Percentiles rank a stretch among this genome's conserved stretches.
phyloP scores from a whole-genome alignment of 2,888 invertebrate genomes.

The Rhopalosiphum nymphaeae region DNA sequence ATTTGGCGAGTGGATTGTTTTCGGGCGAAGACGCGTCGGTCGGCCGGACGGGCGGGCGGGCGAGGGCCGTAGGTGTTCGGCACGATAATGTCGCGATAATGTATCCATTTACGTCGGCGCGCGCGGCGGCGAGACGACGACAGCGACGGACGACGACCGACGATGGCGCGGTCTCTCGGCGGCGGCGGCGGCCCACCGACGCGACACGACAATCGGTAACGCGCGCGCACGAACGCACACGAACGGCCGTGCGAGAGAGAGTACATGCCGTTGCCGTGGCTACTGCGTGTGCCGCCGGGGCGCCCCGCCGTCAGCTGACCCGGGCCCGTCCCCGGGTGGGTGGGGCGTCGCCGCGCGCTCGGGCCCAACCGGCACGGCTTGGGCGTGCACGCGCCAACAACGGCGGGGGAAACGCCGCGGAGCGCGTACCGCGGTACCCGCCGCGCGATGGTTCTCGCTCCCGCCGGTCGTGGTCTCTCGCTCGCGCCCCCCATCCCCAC shows the following conservation, averaged over 20 bases:
- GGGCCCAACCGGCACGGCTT: conserved; percentile 56
- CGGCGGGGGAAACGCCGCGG: not conserved
- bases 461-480: not conserved
- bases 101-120: conserved; percentile 60
- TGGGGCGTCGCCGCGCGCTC: conserved; percentile 37
- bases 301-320: conserved; percentile 61
- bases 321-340: conserved; percentile 61
- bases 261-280: conserved; percentile 64
- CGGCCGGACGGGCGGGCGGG: not conserved
- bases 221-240: not conserved
- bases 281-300: conserved; percentile 61
- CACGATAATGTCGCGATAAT: conserved; percentile 64
- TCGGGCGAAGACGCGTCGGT: not conserved
- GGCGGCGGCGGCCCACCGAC: conserved; percentile 38
- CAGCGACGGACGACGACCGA: conserved; percentile 12
- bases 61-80: conserved; percentile 57
- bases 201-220: not conserved
- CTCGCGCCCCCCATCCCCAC: not conserved
- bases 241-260: not conserved
- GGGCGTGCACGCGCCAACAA: conserved; percentile 14
- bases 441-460: not conserved
- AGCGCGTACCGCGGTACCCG: not conserved
- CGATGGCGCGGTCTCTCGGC: conserved; percentile 56
- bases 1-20: conserved; percentile 49
- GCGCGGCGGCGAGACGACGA: conserved; percentile 37